Percentiles rank a stretch among this genome's conserved stretches.
Evolutionary conservation across 2,888 invertebrate genomes (phyloP).

Genomic region (Masnerella sp.): DNA sequence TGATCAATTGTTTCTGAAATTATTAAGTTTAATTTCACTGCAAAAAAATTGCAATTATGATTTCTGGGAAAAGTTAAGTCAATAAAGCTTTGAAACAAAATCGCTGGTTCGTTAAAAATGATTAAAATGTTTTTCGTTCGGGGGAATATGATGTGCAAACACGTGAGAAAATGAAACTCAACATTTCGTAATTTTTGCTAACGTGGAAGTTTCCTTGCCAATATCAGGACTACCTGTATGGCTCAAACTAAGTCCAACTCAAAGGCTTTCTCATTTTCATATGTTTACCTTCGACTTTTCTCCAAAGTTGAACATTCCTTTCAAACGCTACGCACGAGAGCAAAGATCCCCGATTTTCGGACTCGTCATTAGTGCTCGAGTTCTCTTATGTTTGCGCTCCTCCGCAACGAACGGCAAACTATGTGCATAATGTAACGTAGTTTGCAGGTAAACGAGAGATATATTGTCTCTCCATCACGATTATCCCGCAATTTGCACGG

Average conservation of each 20-base stretch:
- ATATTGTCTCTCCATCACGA: constrained; percentile 47
- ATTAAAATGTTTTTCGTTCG: not conserved
- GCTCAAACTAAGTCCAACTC: constrained; percentile 19
- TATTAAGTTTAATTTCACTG: no score
- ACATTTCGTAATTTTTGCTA: no score
- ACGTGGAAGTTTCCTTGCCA: constrained; percentile 8
- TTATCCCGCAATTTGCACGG: constrained; percentile 15
- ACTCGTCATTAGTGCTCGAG: constrained; percentile 51
- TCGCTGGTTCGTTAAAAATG: no score
- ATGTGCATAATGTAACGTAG: constrained; percentile 47
- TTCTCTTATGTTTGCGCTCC: constrained; percentile 52
- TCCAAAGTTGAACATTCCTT: constrained; percentile 23
- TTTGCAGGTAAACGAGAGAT: constrained; percentile 36
- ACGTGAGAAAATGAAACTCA: no score
- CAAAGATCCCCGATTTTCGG: constrained; percentile 48
- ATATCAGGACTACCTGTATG: constrained; percentile 15
- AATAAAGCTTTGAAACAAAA: no score
- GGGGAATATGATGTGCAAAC: no score
- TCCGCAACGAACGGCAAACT: constrained; percentile 37
- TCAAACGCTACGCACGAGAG: constrained; percentile 26
- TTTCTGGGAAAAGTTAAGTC: no score
- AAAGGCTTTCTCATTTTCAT: constrained; percentile 31
- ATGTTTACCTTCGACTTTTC: constrained; percentile 49
- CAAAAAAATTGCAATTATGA: no score
- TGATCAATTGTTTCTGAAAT: no score